A percentile compares a stretch with the other conserved stretches of the same genome.
phyloP scores from a whole-genome alignment of 2,797 vertebrate species.

The Sarcoramphus papa region DNA sequence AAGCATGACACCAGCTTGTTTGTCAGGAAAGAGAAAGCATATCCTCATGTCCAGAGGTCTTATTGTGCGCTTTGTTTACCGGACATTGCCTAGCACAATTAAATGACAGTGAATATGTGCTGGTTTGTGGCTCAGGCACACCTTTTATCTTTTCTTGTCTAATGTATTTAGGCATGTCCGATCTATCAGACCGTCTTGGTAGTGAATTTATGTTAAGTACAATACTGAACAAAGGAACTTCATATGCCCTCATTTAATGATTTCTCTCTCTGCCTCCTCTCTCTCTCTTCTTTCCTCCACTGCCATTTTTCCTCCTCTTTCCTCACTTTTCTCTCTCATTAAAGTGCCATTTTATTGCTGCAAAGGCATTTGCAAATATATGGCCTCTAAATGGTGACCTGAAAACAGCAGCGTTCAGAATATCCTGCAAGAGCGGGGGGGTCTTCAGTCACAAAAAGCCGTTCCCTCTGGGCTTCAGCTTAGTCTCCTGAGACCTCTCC shows the following conservation, averaged over 20 bases:
- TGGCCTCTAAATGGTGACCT: background rate
- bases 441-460: background rate
- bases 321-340: background rate
- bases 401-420: background rate
- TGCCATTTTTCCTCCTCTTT: background rate
- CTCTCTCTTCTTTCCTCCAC: background rate
- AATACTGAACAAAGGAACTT: background rate
- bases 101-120: background rate
- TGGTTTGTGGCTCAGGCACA: background rate
- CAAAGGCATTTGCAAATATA: background rate
- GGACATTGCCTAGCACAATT: background rate
- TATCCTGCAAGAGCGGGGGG: background rate
- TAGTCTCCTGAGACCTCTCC: background rate
- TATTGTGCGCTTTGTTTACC: background rate
- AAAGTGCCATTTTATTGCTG: background rate
- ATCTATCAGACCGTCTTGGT: background rate
- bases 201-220: background rate
- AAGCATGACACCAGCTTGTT: background rate
- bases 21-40: background rate
- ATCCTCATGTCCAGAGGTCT: background rate
- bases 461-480: background rate
- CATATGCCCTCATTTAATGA: background rate
- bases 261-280: background rate
- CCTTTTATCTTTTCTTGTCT: background rate
- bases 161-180: background rate